A percentile compares a stretch with the other conserved stretches of the same genome.
These are phyloP conservation scores for Tetragonula clypearis DNA, from an alignment of 1,140 invertebrate genomes.

Conservation along the genomic window DNA sequence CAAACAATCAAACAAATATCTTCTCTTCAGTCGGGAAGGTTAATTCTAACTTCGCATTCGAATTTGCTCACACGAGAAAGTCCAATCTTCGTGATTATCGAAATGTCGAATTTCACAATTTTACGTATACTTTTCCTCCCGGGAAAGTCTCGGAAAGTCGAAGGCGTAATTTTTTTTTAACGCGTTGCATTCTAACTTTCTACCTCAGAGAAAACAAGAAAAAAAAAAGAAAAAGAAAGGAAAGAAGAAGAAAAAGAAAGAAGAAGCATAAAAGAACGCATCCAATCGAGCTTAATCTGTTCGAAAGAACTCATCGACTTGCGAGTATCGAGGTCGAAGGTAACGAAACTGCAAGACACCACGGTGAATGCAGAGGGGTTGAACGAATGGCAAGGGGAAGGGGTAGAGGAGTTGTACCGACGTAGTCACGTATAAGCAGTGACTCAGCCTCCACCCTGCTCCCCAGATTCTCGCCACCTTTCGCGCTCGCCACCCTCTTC, in stretches of 20 bases:
- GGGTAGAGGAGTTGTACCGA: slow-evolving; percentile 44
- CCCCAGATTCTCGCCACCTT: slow-evolving; percentile 9
- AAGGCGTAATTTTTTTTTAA: too few species aligned
- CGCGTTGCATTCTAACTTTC: too few species aligned
- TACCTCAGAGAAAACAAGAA: too few species aligned
- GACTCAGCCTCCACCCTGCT: slow-evolving; percentile 69
- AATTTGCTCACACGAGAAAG: too few species aligned
- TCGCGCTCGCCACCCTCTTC: slow-evolving; percentile 13
- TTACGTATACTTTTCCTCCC: too few species aligned
- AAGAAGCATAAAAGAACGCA: slow-evolving; percentile 53
- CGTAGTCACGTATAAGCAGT: slow-evolving; percentile 80
- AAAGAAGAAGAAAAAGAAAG: too few species aligned
- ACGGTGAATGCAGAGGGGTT: slow-evolving; percentile 41
- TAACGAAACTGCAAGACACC: slow-evolving; percentile 57
- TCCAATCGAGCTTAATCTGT: slow-evolving; percentile 49
- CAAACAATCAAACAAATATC: not conserved
- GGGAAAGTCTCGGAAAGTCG: too few species aligned
- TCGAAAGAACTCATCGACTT: slow-evolving; percentile 37
- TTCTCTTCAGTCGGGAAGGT: not conserved
- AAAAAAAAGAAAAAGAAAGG: not conserved
- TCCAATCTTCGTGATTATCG: too few species aligned
- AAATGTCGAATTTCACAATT: too few species aligned
- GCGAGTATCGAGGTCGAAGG: slow-evolving; percentile 48
- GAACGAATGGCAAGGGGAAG: slow-evolving; percentile 25
- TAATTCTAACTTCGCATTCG: too few species aligned